Evolutionary conservation across 2,888 invertebrate genomes (phyloP), one percentile per base, ranked within the genome.

Genomic region (Temnothorax ravouxi): DNA sequence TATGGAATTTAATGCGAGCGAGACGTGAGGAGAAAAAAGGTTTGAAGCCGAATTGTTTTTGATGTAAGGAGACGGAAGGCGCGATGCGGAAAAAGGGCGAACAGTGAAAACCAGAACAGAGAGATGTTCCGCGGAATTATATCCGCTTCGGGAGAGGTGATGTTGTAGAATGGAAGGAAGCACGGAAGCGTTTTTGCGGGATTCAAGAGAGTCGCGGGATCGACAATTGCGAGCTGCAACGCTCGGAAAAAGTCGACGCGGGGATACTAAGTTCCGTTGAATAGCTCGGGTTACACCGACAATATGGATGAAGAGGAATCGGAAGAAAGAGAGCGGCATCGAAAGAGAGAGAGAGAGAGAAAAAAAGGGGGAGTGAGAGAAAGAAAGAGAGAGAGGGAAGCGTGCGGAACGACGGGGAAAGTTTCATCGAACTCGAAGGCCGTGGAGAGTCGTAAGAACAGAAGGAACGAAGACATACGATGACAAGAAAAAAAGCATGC

Each of bases 371-470:
- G 52, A 38, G 79, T 8, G 38, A 52, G 5, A 64, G 38, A 50
- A 18, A 44, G 47, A 54, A 13, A 69, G 52, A 47, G 61, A 47
- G 18, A 29, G 25, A 34, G 38, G 59, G 62, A 29, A 38, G 69
- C 29, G 67, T 47, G 81, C 50, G 59, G 69, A 50, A 61, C 66
- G 61, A 76, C 47, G 84, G 56, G 50, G 80, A 76, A 87, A 87
- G 86, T 87, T 87, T 86, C 72, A 74, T 77, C 59, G 76, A 82
- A 83, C 61, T 61, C 54, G 82, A 85, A 72, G 66, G 71, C 80
- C 41, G 25, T 41, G 66, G 82, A 71, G 79, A 82, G 61, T 69
- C 47, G 64, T 66, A 74, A 75, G 88, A 76, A 76, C 61, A 74
- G 79, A 54, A 69, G 52, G 81, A 83, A 83, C 66, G 64, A 83